Base-by-base conservation (phyloP, 2,888 invertebrate species). In the Nipponacmea schrenckii region DNA sequence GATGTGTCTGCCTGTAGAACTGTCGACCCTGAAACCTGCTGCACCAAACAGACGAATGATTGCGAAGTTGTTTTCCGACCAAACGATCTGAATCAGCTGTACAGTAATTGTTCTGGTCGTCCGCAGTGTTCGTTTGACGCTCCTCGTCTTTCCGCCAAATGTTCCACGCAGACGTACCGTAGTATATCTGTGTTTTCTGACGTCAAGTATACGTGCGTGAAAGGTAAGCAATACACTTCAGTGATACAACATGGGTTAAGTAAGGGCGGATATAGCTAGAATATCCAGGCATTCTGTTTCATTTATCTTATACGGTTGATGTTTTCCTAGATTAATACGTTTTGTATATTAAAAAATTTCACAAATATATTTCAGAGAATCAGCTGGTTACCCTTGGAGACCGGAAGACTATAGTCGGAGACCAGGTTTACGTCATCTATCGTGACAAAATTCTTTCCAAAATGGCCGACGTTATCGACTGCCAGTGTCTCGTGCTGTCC, bases 181-280 rank as follows among this genome's bases (percentile, higher is more conserved):
- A 56, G 56, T 56, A 56, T 56, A 20, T 56, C 56, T n/a, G 56
- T 56, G 12, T 56, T n/a, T 56, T 20, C 56, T 24, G 56, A 56
- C 14, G 56, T 56, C 14, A 56, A 56, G 10, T 56, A 56, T 56
- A 56, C 56, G 12, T 56, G 56, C 17, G 56, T 56, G 12, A 56
- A 20, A 56, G 56, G 56, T 56, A 56, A 10, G 56, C 39, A 39
- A 39, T 39, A 39, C n/a, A n/a, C n/a, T n/a, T n/a, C n/a, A n/a
- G n/a, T 31, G 31, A 31, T 31, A 31, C 31, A 31, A 31, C 5
- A 2, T 31, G 31, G 31, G 31, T 5, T 31, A 31, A 31, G 31
- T 31, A 3, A 3, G 2, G 31, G 31, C 2, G 31, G 5, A 31
- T 31, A 31, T 5, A 5, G 31, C 31, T 31, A 3, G 5, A 5